Conservation (phyloP, 2,888 invertebrate genomes). For the Cosmorhoe ocellata region DNA sequence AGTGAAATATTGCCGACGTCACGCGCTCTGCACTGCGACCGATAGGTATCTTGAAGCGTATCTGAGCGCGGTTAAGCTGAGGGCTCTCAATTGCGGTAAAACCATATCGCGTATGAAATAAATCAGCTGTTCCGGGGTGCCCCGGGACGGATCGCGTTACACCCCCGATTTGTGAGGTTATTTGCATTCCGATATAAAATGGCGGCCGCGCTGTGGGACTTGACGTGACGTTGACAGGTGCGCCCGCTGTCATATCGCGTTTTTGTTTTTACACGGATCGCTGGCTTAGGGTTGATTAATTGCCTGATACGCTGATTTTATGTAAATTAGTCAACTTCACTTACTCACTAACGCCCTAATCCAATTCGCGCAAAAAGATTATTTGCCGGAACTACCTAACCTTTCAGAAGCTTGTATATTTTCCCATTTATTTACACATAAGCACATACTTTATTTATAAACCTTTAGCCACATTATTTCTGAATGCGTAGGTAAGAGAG, state of each 20-base stretch:
- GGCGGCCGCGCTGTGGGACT: conserved; percentile 63
- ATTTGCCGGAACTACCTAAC: no score
- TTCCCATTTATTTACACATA: no score
- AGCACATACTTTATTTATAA: no score
- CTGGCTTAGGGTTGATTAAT: conserved; percentile 48
- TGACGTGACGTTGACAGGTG: conserved; percentile 75
- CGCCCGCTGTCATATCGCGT: conserved; percentile 51
- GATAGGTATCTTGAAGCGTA: conserved; percentile 43
- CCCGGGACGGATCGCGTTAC: conserved; percentile 69
- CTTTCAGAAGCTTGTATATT: no score
- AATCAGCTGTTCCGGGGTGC: conserved; percentile 68
- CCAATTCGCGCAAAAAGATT: conserved; percentile 12
- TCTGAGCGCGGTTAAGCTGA: conserved; percentile 38
- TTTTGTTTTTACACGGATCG: conserved; percentile 52
- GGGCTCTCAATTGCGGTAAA: conserved; percentile 70
- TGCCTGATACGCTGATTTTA: conserved; percentile 34
- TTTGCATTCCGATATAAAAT: conserved; percentile 76
- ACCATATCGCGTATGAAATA: conserved; percentile 78
- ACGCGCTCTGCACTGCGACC: conserved; percentile 41
- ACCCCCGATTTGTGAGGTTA: conserved; percentile 71
- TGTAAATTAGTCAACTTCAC: conserved; percentile 22
- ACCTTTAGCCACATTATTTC: no score
- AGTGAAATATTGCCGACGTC: conserved; percentile 43
- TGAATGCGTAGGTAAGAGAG: no score
- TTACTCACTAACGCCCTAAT: conserved; percentile 12